A percentile compares a stretch with the other conserved stretches of the same genome.
phyloP scores from a whole-genome alignment of 2,888 invertebrate genomes.

The Vesta saturnalis region DNA sequence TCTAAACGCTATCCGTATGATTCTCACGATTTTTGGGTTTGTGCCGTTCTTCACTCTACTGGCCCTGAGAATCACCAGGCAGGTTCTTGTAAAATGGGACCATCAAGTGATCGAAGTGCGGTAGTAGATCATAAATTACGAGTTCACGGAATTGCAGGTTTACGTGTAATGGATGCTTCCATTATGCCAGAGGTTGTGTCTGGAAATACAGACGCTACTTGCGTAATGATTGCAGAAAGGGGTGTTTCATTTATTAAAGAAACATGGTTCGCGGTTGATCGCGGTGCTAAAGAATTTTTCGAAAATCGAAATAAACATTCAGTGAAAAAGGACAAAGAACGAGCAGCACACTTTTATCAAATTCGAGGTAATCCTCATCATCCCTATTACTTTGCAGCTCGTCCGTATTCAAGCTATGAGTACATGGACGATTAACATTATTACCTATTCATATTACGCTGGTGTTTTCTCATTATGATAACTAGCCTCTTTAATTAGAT shows the following conservation, averaged over 20 bases:
- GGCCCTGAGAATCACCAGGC: conserved; percentile 87
- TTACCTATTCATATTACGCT: too few relatives aligned
- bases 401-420: too few relatives aligned
- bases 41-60: conserved; percentile 75
- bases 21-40: conserved; percentile 79
- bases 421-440: too few relatives aligned
- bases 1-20: conserved; percentile 61
- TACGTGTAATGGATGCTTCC: conserved; percentile 64
- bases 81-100: conserved; percentile 87
- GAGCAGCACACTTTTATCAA: too few relatives aligned
- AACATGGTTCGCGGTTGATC: too few relatives aligned
- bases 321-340: neutral
- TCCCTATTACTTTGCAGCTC: too few relatives aligned
- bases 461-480: too few relatives aligned
- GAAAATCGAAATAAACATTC: conserved; percentile 17
- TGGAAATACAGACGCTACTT: conserved; percentile 60
- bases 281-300: too few relatives aligned
- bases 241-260: conserved; percentile 58
- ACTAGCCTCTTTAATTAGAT: too few relatives aligned
- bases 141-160: conserved; percentile 71
- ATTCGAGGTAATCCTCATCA: too few relatives aligned
- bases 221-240: conserved; percentile 60
- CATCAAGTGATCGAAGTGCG: conserved; percentile 73
- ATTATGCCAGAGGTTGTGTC: conserved; percentile 59
- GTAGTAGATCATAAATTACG: conserved; percentile 77